A percentile compares a stretch with the other conserved stretches of the same genome.
phyloP scores from a whole-genome alignment of 2,113 vertebrate species.

The Pseudorhombus dupliciocellatus region DNA sequence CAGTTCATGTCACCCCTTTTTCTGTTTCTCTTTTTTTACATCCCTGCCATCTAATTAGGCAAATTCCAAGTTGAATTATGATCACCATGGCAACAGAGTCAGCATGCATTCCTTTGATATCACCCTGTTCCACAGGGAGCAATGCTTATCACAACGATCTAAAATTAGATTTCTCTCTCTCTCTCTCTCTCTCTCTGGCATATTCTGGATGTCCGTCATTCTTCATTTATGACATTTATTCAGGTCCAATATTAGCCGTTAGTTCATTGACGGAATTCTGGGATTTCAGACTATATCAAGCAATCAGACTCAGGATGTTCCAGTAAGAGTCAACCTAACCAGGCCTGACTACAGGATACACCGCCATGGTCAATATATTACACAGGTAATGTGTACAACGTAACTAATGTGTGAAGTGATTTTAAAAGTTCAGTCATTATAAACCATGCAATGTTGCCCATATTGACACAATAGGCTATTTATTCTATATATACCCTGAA shows the following conservation, averaged over 20 bases:
- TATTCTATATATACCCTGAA: no score
- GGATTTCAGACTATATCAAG: neutral
- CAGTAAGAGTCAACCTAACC: neutral
- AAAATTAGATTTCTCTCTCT: slow-evolving; percentile 70
- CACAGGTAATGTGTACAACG: neutral
- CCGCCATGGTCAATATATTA: neutral
- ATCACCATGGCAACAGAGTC: slow-evolving; percentile 80
- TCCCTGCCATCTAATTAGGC: slow-evolving; percentile 67
- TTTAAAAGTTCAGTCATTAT: neutral
- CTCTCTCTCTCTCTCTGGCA: slow-evolving; percentile 23
- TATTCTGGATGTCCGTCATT: slow-evolving; percentile 31
- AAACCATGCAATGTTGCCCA: no score
- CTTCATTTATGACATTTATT: slow-evolving; percentile 18
- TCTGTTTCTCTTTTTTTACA: slow-evolving; percentile 13
- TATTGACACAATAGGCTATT: no score
- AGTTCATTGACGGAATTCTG: neutral
- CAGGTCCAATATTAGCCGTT: neutral
- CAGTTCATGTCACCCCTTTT: slow-evolving; percentile 19
- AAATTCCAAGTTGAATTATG: slow-evolving; percentile 71
- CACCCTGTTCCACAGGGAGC: slow-evolving; percentile 70
- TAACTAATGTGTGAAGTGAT: neutral
- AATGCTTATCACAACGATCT: slow-evolving; percentile 68
- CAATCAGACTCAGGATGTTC: neutral
- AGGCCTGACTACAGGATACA: neutral
- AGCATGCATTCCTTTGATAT: slow-evolving; percentile 77